Evolutionary conservation across 2,113 vertebrate genomes (phyloP).

Genomic region (Pongo pygmaeus): DNA sequence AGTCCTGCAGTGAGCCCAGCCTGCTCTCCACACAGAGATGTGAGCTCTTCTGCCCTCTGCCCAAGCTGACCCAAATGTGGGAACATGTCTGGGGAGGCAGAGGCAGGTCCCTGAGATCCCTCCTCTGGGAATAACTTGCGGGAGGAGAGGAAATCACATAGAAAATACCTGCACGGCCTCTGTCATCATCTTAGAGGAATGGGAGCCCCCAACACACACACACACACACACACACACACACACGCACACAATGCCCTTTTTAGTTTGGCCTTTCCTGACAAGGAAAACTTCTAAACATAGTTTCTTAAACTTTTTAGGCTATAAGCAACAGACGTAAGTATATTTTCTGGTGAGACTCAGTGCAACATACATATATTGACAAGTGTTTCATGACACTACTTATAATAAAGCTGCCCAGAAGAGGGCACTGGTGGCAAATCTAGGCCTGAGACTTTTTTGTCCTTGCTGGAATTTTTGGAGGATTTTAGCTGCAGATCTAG

Average conservation of each 20-base stretch:
- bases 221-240: no score
- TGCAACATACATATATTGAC: not conserved
- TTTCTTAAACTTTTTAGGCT: not conserved
- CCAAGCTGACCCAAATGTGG: not conserved
- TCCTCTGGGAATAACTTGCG: not conserved
- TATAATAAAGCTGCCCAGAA: not conserved
- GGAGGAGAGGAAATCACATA: fast-evolving
- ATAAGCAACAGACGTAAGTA: not conserved
- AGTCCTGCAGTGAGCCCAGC: no score
- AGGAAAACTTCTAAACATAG: not conserved
- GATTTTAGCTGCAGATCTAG: not conserved
- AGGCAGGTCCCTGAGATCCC: not conserved
- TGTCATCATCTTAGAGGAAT: no score
- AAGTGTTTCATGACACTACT: not conserved
- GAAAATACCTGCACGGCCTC: not conserved
- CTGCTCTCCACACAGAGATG: constrained; percentile 91
- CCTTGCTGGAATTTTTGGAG: no score
- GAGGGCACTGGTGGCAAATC: not conserved
- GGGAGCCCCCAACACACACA: not conserved
- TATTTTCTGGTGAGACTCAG: not conserved
- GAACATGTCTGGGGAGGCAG: not conserved
- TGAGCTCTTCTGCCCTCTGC: constrained; percentile 80
- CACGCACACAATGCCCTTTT: no score
- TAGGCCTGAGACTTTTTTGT: not conserved
- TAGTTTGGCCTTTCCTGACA: not conserved